Percentiles rank a stretch among this genome's conserved stretches.
These are phyloP conservation scores for Melinaea menophilus DNA, from an alignment of 2,888 invertebrate species.

Conservation along the genomic window DNA sequence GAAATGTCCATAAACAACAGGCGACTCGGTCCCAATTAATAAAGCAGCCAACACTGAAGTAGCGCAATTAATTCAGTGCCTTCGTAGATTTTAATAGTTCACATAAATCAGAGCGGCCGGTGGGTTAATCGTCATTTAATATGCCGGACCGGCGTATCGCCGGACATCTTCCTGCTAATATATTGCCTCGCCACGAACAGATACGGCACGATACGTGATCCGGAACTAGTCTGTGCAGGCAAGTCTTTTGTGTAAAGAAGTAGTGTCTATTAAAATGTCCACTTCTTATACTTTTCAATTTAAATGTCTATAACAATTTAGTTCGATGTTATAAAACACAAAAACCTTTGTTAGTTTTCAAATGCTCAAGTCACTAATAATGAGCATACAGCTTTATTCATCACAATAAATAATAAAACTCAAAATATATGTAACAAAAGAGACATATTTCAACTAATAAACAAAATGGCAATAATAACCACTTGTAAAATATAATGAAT, in stretches of 20 bases:
- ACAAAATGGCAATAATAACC: neutral
- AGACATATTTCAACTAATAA: constrained; percentile 2
- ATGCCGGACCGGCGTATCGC: constrained; percentile 63
- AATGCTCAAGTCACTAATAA: no score
- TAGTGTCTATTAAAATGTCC: neutral
- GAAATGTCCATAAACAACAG: constrained; percentile 73
- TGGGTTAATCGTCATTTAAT: constrained; percentile 77
- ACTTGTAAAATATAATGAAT: neutral
- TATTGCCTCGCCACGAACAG: constrained; percentile 42
- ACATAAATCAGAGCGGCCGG: constrained; percentile 74
- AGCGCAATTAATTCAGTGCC: constrained; percentile 77
- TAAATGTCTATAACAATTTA: no score
- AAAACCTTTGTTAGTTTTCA: no score
- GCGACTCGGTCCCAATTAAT: constrained; percentile 75
- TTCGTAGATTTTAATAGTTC: constrained; percentile 78
- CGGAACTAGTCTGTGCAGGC: neutral
- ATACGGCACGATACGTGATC: constrained; percentile 52
- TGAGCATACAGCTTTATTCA: no score
- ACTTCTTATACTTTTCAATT: no score
- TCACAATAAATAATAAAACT: no score
- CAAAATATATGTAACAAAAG: no score
- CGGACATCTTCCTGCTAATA: constrained; percentile 38
- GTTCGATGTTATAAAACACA: no score
- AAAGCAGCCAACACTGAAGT: constrained; percentile 73
- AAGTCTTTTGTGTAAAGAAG: neutral